Evolutionary conservation across 2,113 vertebrate species (phyloP), one percentile per base, ranked within the genome.

Genomic region (Recurvirostra avosetta): DNA sequence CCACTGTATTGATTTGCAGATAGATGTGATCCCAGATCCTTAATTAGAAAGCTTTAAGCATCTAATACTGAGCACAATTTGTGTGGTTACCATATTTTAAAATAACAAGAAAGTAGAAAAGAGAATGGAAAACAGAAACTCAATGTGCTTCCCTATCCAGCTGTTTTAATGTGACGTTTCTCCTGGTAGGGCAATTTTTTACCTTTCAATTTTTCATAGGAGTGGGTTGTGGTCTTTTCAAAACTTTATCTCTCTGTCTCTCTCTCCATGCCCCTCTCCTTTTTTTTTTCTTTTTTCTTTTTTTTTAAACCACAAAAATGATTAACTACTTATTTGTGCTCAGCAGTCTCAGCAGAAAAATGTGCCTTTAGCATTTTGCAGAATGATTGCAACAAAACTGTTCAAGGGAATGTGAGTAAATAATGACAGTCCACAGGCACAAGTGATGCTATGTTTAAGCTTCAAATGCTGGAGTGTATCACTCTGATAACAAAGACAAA

Each of bases 261-360:
- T 76, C 12, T 62, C 17, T 61, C 22, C 17, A 30, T 30, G 4
- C 8, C 7, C 2, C 2, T 50, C 34, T 58, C 27, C 23, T 2
- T 5, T 41, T 6, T 52, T 52, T 49, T 36, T 43, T 6, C 6
- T 7, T 61, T 9, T 12, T 41, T 56, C 38, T 71, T 88, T 40
- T 74, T 43, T 77, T 70, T 58, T 16, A 67, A 91, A 36, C 22
- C 26, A 92, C 61, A 78, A 71, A 97, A 93, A 88, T 40, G 4
- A 93, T 90, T 93, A 88, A 85, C 66, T 80, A 63, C 14, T 81
- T 94, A 83, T 91, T 96, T 90, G 67, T 78, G 55, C 70, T 89
- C 80, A 86, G 66, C 91, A 84, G n/a, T 80, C 88, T 96, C 76
- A 68, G 50, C 82, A 94, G 80, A 96, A 97, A 91, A 97, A 94